These are phyloP conservation scores for Euleptes europaea DNA, from an alignment of 2,113 vertebrate species.

Conservation along the genomic window DNA sequence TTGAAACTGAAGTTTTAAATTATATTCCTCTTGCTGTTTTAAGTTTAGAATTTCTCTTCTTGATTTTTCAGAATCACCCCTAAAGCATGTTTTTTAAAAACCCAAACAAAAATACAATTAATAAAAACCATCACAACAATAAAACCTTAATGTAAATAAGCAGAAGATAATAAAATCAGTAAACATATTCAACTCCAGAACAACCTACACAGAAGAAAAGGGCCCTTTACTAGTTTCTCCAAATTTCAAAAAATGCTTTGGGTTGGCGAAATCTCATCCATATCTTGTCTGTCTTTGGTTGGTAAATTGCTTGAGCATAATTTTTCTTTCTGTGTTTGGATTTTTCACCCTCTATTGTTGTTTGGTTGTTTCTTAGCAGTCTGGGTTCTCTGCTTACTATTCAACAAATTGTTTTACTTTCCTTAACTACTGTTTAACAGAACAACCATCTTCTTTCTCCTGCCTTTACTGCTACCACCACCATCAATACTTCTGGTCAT, in stretches of 20 bases:
- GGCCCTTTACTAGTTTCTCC: neutral
- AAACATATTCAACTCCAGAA: neutral
- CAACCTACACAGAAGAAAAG: neutral
- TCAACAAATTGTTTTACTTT: neutral
- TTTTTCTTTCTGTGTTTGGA: neutral
- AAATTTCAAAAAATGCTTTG: neutral
- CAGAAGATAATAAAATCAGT: neutral
- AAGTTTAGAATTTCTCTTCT: neutral
- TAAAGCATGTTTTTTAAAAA: neutral
- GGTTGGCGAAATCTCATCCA: neutral
- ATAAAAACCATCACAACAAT: neutral
- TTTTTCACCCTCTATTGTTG: neutral
- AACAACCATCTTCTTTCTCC: neutral
- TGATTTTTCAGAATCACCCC: neutral
- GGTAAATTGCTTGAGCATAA: neutral
- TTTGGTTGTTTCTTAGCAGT: neutral
- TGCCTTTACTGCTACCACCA: neutral
- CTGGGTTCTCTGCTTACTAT: neutral
- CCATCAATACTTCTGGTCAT: neutral
- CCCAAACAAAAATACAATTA: neutral
- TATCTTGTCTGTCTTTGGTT: neutral
- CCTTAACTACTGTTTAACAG: neutral
- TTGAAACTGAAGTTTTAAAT: neutral
- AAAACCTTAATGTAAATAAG: constrained; percentile 1
- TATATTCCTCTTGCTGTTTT: neutral